Base-by-base conservation (phyloP, 2,888 invertebrate species). In the Chromoteleia sp. region DNA sequence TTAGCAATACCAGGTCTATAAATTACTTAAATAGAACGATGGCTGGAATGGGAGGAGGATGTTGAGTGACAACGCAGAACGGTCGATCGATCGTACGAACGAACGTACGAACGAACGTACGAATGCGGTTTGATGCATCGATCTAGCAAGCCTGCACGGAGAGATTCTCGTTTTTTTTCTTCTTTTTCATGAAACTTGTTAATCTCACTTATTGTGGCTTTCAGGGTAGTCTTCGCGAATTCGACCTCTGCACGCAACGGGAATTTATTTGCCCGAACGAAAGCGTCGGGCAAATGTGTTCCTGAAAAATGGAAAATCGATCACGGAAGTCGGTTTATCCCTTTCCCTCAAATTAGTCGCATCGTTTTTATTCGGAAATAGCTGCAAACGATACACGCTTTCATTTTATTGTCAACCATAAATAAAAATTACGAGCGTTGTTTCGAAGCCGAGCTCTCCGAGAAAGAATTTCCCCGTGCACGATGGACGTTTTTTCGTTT, bases 181-280 rank as follows among this genome's bases (percentile, higher is more conserved):
- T 25, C 6, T 61, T 56, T 76, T 54, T 36, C 25, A 12, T 29
- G 48, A 58, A 78, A 78, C 78, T 71, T 71, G 78, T 71, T 71
- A 71, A 65, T 65, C 71, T 50, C 58, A 58, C 63, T 71, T 63
- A 71, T 78, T 78, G 78, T 58, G 71, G 71, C 54, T 78, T 59
- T 71, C 39, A 45, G 45, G 33, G 58, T 36, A 65, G 59, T 59
- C 76, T 65, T 71, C 71, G 58, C 71, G 45, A 78, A 71, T 78
- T 50, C 30, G 65, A 65, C 48, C 45, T 25, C 29, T 15, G 48
- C 76, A 76, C 76, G 76, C 76, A 70, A 76, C 61, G 54, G 39
- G 21, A 59, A 76, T 67, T 76, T 76, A 76, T 76, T 76, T 76
- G 52, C 58, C 15, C 15, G 63, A 65, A 36, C 25, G 39, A 43